Percentiles rank a stretch among this genome's conserved stretches.
Evolutionary conservation across 2,888 invertebrate genomes (phyloP).

Genomic region (Xestia sexstrigata): DNA sequence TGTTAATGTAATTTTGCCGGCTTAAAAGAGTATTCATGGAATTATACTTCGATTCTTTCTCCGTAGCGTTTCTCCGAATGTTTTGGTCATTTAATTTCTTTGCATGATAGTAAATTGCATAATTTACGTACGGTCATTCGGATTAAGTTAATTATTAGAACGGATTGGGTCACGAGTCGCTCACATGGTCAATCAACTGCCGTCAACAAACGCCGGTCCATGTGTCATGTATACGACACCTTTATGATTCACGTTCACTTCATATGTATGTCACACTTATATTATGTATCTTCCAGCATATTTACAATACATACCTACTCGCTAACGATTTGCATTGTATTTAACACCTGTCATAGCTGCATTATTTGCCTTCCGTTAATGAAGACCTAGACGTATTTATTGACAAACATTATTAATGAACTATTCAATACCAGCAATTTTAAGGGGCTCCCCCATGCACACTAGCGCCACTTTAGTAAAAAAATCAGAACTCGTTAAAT

Average conservation of each 20-base stretch:
- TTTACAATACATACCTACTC: slow-evolving; percentile 22
- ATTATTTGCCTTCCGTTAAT: slow-evolving; percentile 27
- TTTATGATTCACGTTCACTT: slow-evolving; percentile 47
- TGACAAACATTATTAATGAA: neutral
- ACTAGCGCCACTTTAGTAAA: no score
- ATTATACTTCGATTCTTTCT: slow-evolving; percentile 29
- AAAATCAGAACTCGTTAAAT: no score
- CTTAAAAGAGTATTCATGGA: slow-evolving; percentile 21
- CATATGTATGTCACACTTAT: neutral
- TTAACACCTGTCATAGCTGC: slow-evolving; percentile 38
- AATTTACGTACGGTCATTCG: slow-evolving; percentile 11
- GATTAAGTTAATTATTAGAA: slow-evolving; percentile 3
- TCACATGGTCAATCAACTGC: slow-evolving; percentile 41
- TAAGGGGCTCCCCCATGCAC: no score
- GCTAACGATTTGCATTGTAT: slow-evolving; percentile 52
- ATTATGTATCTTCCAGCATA: slow-evolving; percentile 6
- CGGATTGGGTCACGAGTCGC: slow-evolving; percentile 25
- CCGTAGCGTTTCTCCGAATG: slow-evolving; percentile 23
- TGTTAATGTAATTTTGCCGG: slow-evolving; percentile 23
- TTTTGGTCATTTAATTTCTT: slow-evolving; percentile 6
- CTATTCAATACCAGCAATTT: neutral
- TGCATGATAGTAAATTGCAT: neutral
- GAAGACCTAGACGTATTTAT: slow-evolving; percentile 4
- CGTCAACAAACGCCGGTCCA: slow-evolving; percentile 29
- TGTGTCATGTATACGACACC: slow-evolving; percentile 27